Evolutionary conservation across 1,140 invertebrate species (phyloP).

Genomic region (Drosophila chauvacae): DNA sequence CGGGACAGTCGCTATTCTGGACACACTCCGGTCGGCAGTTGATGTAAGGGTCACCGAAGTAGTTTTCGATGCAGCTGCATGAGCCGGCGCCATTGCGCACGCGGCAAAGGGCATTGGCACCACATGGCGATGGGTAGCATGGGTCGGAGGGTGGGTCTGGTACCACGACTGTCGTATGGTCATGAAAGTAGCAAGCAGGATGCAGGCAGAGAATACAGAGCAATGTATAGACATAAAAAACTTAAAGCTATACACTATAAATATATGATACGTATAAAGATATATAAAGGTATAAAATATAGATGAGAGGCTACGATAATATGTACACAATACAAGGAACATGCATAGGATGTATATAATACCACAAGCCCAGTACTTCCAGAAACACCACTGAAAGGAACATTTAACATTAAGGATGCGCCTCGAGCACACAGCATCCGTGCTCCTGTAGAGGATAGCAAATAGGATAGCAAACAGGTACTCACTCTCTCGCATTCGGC

Average conservation of each 20-base stretch:
- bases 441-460: slow-evolving; percentile 35
- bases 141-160: slow-evolving; percentile 86
- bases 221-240: slow-evolving; percentile 38
- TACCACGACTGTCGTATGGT: slow-evolving; percentile 69
- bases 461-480: slow-evolving; percentile 62
- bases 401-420: slow-evolving; percentile 66
- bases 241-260: slow-evolving; percentile 51
- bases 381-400: slow-evolving; percentile 79
- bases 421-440: slow-evolving; percentile 23
- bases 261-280: slow-evolving; percentile 24
- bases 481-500: slow-evolving; percentile 89
- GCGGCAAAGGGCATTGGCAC: slow-evolving; percentile 91
- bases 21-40: slow-evolving; percentile 93
- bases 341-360: slow-evolving; percentile 65
- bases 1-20: slow-evolving; percentile 91
- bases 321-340: slow-evolving; percentile 70
- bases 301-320: slow-evolving; percentile 42
- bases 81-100: slow-evolving; percentile 91
- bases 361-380: slow-evolving; percentile 66
- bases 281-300: slow-evolving; percentile 2
- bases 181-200: slow-evolving; percentile 70
- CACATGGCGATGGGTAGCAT: slow-evolving; percentile 93
- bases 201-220: slow-evolving; percentile 54
- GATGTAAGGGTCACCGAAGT: slow-evolving; percentile 92
- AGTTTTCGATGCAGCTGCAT: slow-evolving; percentile 92